A percentile compares a stretch with the other conserved stretches of the same genome.
These are phyloP conservation scores for Hydractinia echinata DNA, from an alignment of 30 jellyfish, hydroid and myxozoan species.

Conservation along the genomic window DNA sequence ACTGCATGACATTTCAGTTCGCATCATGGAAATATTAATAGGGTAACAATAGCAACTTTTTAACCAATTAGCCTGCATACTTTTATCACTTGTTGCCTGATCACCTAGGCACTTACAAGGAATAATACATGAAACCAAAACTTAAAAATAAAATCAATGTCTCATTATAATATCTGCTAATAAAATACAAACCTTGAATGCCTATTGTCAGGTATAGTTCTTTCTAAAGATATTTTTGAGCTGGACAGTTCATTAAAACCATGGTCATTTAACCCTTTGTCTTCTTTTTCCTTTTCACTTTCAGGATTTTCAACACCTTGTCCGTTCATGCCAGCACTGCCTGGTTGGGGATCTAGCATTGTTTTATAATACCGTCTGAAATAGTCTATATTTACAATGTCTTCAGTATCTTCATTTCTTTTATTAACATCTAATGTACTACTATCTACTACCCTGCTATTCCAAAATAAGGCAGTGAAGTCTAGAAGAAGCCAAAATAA, in stretches of 20 bases:
- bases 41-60: no score
- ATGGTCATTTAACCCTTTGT: conserved; percentile 64
- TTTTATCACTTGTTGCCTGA: no score
- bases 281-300: conserved; percentile 66
- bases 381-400: conserved; percentile 55
- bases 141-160: no score
- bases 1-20: no score
- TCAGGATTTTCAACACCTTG: conserved; percentile 61
- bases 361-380: conserved; percentile 56
- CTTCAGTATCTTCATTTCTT: not conserved
- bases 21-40: no score
- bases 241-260: conserved; percentile 92
- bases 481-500: conserved; percentile 83
- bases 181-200: conserved; percentile 51
- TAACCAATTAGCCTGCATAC: no score
- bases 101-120: no score
- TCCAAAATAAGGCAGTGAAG: conserved; percentile 68
- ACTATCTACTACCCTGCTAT: conserved; percentile 30
- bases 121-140: no score
- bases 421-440: conserved; percentile 1
- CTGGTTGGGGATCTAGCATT: conserved; percentile 45
- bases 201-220: conserved; percentile 92
- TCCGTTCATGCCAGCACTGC: conserved; percentile 92
- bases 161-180: not conserved
- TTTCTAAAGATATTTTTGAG: conserved; percentile 86